Percentiles rank a stretch among this genome's conserved stretches.
Conservation (phyloP, 2,888 invertebrate genomes). For the Ashinkailepas kermadecensis region DNA sequence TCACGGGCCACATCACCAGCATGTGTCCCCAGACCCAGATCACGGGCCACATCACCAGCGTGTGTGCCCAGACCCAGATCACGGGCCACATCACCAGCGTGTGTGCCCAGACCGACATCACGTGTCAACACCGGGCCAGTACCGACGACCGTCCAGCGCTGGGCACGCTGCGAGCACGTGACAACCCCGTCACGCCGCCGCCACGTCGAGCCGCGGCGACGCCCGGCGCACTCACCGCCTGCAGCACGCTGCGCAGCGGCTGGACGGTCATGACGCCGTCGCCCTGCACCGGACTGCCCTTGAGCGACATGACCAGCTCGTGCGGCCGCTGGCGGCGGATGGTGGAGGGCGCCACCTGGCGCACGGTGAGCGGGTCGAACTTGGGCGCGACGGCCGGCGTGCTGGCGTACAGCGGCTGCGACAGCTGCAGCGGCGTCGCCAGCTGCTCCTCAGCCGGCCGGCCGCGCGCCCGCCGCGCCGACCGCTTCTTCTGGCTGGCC, state of each 20-base stretch:
- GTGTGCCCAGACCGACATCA: no score
- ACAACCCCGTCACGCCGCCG: no score
- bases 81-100: no score
- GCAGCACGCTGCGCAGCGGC: not conserved
- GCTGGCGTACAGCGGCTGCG: not conserved
- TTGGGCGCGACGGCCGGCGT: conserved; percentile 14
- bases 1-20: no score
- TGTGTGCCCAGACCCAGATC: no score
- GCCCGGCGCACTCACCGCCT: not conserved
- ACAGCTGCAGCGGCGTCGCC: not conserved
- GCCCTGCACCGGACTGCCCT: not conserved
- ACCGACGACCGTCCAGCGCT: no score
- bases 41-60: no score
- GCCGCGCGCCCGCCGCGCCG: not conserved
- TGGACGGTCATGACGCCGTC: not conserved
- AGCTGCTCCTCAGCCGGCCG: not conserved
- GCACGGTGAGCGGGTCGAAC: conserved; percentile 20
- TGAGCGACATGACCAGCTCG: conserved; percentile 18
- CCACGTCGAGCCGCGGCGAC: no score
- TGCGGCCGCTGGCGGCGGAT: not conserved
- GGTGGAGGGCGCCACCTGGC: not conserved
- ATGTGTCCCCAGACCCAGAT: no score
- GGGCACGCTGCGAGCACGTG: no score
- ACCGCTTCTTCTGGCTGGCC: not conserved
- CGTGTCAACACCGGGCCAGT: no score